Base-by-base conservation (phyloP, 1,140 invertebrate genomes). In the Platyscapa corneri region DNA sequence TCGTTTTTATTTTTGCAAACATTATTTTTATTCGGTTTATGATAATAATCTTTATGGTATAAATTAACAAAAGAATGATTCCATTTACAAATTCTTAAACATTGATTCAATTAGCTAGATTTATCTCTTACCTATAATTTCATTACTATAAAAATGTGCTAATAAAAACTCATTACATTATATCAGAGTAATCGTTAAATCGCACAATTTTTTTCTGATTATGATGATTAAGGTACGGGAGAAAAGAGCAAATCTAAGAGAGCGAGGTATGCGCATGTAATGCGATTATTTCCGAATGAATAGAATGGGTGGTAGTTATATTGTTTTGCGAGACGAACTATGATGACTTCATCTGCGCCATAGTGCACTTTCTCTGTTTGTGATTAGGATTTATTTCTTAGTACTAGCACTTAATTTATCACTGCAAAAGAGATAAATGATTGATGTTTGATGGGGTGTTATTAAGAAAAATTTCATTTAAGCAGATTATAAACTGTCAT, bases 251-350 rank as follows among this genome's bases (percentile, higher is more conserved):
- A 37, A n/a, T 18, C 27, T 37, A 56, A 82, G 60, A 60, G 46
- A 42, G 67, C 37, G 82, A 83, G 84, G 84, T 34, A 14, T 27
- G 56, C 5, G 46, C 81, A 72, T 74, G 49, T 93, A 93, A 93
- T 93, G 92, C 93, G 92, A 93, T 93, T 93, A 92, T 93, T 93
- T 93, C 91, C 92, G 87, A 90, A 85, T 89, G 90, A 91, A 88
- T 89, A 89, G 86, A 79, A 88, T 82, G 82, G 85, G 84, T 81
- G 82, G 80, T 78, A 82, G 89, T 86, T 64, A 56, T 37, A 74
- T 64, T 56, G 37, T 89, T 93, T 93, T 91, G 70, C 76, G 83
- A 82, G 89, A 86, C 67, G 53, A 46, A 74, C 46, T 32, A 39
- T 89, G 92, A 93, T 93, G 92, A 92, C 91, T 93, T 91, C 90